Base-by-base conservation (phyloP, 2,888 invertebrate genomes). In the Augiades crinisus region DNA sequence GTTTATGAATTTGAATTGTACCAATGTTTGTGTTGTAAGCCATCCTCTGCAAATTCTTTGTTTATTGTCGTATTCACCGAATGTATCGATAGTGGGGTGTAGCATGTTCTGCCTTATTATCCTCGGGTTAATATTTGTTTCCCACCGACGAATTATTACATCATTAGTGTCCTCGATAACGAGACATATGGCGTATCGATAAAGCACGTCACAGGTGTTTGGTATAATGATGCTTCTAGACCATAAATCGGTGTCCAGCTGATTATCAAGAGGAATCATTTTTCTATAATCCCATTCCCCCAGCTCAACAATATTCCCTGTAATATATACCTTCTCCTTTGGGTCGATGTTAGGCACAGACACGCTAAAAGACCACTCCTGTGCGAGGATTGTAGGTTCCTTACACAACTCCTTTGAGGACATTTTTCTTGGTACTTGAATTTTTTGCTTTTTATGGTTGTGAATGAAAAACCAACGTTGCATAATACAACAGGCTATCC, bases 1-100 rank as follows among this genome's bases (percentile, higher is more conserved):
- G 67, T 95, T 94, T 65, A 93, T 92, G 67, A 97, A 92, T 77
- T 96, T 96, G 55, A 98, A 92, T 75, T 97, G 97, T 38, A 98
- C 90, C 47, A 95, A 89, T n/a, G 94, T 94, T 74, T 96, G 96
- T 57, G 92, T 91, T 30, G 95, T 96, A 19, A 97, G 87, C 97
- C 97, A 98, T 8, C 97, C 97, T 60, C 93, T 91, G 68, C 94
- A 94, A 8, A 96, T 82, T 60, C 91, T 91, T 57, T 82, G 79
- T 17, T 81, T 78, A 8, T 85, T 91, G 63, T 90, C 90, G 64
- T 92, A 91, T 63, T 90, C 86, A 38, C 96, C 96, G 85, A 95
- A 96, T 41, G 86, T 84, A 58, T 95, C 93, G 16, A 88, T 83
- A 52, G 81, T 77, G 24, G 91, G 90, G 59, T 86, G 73, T 31